Conservation (phyloP, 2,797 vertebrate genomes). For the Chelonia mydas region DNA sequence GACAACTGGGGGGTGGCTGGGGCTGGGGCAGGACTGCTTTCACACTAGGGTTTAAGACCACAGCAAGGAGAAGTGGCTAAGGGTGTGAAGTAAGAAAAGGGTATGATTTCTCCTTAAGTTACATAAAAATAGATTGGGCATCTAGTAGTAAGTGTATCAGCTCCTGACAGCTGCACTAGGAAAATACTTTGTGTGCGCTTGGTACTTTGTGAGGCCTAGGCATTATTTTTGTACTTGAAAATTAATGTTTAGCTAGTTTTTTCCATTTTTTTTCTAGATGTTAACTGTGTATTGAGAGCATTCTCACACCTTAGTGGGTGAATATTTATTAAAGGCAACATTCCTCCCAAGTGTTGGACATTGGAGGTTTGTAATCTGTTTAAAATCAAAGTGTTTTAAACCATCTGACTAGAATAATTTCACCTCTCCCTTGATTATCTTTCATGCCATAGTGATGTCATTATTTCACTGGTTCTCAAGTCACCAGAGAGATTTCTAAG, state of each 20-base stretch:
- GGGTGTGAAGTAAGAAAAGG: not conserved
- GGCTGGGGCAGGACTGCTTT: not conserved
- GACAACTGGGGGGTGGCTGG: rapidly evolving
- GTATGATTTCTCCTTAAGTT: not conserved
- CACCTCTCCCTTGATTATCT: not conserved
- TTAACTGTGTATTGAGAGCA: not conserved
- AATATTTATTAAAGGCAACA: not conserved
- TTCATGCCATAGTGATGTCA: not conserved
- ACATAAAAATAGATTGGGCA: not conserved
- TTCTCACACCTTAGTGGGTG: not conserved
- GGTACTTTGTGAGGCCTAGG: not conserved
- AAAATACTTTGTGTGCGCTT: not conserved
- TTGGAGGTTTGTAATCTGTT: not conserved
- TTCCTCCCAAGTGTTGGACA: not conserved
- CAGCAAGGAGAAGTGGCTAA: rapidly evolving
- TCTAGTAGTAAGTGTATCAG: not conserved
- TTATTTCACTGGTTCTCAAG: slow-evolving; percentile 17
- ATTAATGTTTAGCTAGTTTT: not conserved
- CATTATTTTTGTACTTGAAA: not conserved
- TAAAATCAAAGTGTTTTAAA: not conserved
- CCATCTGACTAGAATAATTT: not conserved
- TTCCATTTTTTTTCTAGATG: not conserved
- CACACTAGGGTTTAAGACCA: not conserved
- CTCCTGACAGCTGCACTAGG: not conserved
- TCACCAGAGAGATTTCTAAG: not conserved